phyloP scores from a whole-genome alignment of 2,113 vertebrate genomes.

The Tapirus terrestris region DNA sequence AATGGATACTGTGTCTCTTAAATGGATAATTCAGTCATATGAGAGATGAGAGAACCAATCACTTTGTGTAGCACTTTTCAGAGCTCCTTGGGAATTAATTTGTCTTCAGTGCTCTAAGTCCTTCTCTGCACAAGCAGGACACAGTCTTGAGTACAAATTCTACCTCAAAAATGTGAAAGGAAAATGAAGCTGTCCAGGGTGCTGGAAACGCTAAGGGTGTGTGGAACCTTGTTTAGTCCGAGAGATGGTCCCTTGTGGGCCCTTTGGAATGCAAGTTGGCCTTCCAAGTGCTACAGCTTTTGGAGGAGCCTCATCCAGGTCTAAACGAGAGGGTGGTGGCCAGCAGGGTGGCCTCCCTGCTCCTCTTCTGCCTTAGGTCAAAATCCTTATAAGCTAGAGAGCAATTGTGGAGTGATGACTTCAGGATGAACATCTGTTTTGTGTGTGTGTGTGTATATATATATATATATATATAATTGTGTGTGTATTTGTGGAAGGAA shows the following conservation, averaged over 20 bases:
- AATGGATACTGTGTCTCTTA: not conserved
- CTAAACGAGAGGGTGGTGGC: not conserved
- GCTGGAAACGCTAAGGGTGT: not conserved
- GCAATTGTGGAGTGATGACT: not conserved
- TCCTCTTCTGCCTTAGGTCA: not conserved
- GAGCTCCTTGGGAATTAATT: not conserved
- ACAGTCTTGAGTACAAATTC: not conserved
- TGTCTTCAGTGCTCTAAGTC: not conserved
- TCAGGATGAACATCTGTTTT: not conserved
- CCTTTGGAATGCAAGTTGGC: not conserved
- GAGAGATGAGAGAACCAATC: not conserved
- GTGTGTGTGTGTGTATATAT: no score
- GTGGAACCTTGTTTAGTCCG: accelerated
- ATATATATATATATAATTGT: no score
- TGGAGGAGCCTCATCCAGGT: not conserved
- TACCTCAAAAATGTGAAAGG: not conserved
- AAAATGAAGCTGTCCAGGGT: not conserved
- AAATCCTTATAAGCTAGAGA: not conserved
- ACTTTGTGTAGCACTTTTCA: not conserved
- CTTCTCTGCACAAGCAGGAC: not conserved
- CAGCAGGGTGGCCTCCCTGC: not conserved
- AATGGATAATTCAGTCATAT: not conserved
- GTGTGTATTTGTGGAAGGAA: no score
- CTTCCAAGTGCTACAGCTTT: not conserved
- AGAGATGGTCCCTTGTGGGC: not conserved